Evolutionary conservation across 64 coral and sea anemone genomes (phyloP), one percentile per base, ranked within the genome.

Genomic region (Cladopsammia gracilis): DNA sequence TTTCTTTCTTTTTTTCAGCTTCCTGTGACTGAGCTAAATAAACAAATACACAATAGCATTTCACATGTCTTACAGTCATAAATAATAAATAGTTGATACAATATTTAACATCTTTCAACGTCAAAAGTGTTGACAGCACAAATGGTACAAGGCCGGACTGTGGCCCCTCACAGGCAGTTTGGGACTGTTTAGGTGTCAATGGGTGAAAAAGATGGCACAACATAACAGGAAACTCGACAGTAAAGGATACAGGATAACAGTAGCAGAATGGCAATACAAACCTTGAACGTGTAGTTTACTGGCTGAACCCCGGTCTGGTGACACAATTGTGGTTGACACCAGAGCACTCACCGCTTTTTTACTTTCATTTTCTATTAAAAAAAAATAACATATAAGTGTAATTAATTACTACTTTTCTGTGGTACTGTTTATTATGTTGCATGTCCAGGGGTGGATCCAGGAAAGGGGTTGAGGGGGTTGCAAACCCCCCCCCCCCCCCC

Each of bases 281-380:
- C 80, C 80, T 50, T 84, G 60, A 13, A 66, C 60, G 42, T 66
- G 45, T 45, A 50, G 15, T 50, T 48, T 48, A 58, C 59, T 67
- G 4, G 60, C 11, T 0, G 80, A 12, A 68, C 80, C 48, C 67
- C 62, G 47, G 7, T 84, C 80, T 84, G 80, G 62, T 67, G 80
- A 48, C 0, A 67, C 7, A 49, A 84, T 19, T 84, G 80, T 67
- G 20, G 42, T 48, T 3, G 80, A 64, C 48, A 84, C 19, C 19
- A 93, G 49, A 51, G 91, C 91, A 76, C 75, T 93, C 9, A 93
- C 45, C 7, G 91, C 91, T 86, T 73, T 85, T 64, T 93, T 93
- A 46, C 91, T 93, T 65, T 93, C 91, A 67, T 76, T 25, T 50
- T 93, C 91, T 93, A n/a, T 9, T 6, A n/a, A 73, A 54, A 19